Conservation (phyloP, 2,113 vertebrate genomes). For the Macroglossus sobrinus region DNA sequence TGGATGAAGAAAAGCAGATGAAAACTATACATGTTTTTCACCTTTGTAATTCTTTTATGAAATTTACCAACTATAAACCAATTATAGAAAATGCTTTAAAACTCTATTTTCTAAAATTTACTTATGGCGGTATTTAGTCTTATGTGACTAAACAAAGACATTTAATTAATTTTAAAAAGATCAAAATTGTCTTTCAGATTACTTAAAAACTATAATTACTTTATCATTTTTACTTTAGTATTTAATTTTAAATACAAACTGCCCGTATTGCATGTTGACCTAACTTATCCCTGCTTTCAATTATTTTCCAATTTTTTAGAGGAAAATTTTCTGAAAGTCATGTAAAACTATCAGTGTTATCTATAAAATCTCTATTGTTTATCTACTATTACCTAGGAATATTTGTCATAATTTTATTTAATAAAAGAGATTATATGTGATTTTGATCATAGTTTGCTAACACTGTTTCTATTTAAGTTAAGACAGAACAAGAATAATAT, state of each 20-base stretch:
- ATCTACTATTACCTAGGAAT: neutral
- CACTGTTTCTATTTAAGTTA: neutral
- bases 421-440: neutral
- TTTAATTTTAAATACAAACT: neutral
- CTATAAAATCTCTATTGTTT: neutral
- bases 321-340: neutral
- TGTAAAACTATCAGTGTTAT: neutral
- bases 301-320: neutral
- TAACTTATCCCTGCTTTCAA: neutral
- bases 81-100: neutral
- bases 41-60: neutral
- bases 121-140: neutral
- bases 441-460: neutral
- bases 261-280: neutral
- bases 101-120: neutral
- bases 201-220: neutral
- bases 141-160: neutral
- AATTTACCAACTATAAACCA: neutral
- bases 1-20: conserved; percentile 50
- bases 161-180: neutral
- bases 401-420: neutral
- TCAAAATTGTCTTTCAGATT: neutral
- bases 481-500: neutral
- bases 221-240: neutral
- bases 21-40: conserved; percentile 56